Conservation (phyloP, 2,113 vertebrate genomes). For the Sebastes fasciatus region DNA sequence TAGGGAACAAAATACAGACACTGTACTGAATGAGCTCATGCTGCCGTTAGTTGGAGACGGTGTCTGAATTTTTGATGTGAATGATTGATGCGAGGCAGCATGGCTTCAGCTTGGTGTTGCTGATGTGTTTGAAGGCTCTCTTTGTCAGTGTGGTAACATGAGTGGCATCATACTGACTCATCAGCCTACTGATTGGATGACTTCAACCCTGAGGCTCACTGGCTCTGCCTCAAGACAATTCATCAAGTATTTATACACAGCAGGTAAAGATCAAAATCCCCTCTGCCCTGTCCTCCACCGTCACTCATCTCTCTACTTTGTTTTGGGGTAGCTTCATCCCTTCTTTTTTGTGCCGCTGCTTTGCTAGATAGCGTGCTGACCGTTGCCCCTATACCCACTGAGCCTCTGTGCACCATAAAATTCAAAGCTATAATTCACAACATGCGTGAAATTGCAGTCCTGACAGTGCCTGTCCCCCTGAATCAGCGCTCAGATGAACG, state of each 20-base stretch:
- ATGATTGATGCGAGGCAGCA: constrained; percentile 69
- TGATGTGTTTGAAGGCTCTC: constrained; percentile 74
- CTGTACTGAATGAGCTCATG: constrained; percentile 31
- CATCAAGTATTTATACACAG: constrained; percentile 77
- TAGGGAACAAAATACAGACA: constrained; percentile 8
- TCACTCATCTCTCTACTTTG: constrained; percentile 26
- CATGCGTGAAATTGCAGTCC: constrained; percentile 73
- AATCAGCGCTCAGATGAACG: constrained; percentile 77
- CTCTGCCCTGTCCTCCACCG: constrained; percentile 20
- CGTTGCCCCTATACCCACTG: constrained; percentile 61
- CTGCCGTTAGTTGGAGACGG: constrained; percentile 39
- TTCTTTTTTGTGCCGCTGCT: constrained; percentile 47
- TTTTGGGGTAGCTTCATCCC: constrained; percentile 38
- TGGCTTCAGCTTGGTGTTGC: constrained; percentile 49
- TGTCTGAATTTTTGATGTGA: constrained; percentile 55
- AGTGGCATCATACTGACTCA: constrained; percentile 78
- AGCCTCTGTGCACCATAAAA: constrained; percentile 67
- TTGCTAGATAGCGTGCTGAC: constrained; percentile 40
- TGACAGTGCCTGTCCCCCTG: constrained; percentile 74
- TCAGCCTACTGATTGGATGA: constrained; percentile 63
- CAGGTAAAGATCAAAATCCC: constrained; percentile 61
- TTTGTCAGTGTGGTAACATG: constrained; percentile 75
- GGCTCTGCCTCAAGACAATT: constrained; percentile 45
- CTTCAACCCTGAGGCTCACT: constrained; percentile 51
- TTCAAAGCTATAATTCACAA: constrained; percentile 70